Conservation (phyloP, 2,888 invertebrate genomes). For the Clivina fossor region DNA sequence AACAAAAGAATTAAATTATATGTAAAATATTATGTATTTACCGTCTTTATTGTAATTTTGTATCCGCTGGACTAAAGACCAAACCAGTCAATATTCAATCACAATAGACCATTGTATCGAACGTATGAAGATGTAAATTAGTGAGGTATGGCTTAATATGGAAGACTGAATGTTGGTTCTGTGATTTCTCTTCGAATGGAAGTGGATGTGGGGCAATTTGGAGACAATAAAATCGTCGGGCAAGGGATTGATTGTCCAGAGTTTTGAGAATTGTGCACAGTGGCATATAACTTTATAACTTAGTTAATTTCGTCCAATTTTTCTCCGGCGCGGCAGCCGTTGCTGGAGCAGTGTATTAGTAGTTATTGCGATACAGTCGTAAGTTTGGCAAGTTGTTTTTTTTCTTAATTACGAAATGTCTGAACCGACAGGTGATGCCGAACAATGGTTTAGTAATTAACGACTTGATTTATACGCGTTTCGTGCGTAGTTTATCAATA, state of each 20-base stretch:
- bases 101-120: conserved; percentile 19
- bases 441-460: conserved; percentile 33
- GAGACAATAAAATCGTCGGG: not conserved
- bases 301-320: conserved; percentile 25
- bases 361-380: conserved; percentile 27
- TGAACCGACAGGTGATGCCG: conserved; percentile 27
- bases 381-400: conserved; percentile 24
- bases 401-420: conserved; percentile 32
- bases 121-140: conserved; percentile 19
- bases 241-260: conserved; percentile 3
- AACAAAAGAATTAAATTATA: too few relatives aligned
- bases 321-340: conserved; percentile 5
- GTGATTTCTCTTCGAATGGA: too few relatives aligned
- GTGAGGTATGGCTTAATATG: conserved; percentile 1
- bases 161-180: not conserved
- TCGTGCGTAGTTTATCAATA: conserved; percentile 31
- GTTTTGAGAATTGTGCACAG: conserved; percentile 21
- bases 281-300: conserved; percentile 27
- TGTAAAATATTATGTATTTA: too few relatives aligned
- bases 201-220: too few relatives aligned
- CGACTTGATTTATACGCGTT: conserved; percentile 27
- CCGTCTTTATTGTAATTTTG: not conserved
- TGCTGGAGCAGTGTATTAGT: conserved; percentile 20
- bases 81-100: conserved; percentile 20
- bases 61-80: not conserved